Base-by-base conservation (phyloP, 92 coral and sea anemone species). In the Plumapathes pennacea region DNA sequence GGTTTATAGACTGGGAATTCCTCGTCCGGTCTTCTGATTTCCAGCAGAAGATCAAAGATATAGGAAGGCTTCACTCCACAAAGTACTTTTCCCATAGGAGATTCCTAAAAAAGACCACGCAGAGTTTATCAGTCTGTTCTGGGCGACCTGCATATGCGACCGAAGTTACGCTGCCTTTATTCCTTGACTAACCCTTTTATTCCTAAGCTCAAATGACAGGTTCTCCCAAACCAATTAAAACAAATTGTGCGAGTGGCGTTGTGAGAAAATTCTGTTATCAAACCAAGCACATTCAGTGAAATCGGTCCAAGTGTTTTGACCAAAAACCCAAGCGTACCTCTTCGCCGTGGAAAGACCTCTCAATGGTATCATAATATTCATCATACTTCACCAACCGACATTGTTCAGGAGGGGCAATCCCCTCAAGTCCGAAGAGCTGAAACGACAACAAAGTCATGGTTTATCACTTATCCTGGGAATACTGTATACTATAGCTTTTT, bases 341-440 rank as follows among this genome's bases (percentile, higher is more conserved):
- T 65, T 88, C 85, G 7, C 82, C 94, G 45, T 92, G 96, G 60
- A 55, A 92, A 10, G 98, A 92, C 50, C 82, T 76, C 67, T 92
- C 98, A 46, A 92, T 72, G 51, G 77, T 58, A 36, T 92, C 94
- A 60, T 92, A 83, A 61, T 84, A 88, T 20, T 88, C 98, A 50
- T 92, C 98, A 49, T 88, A 92, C 50, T 92, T 92, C 24, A 92
- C 96, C 26, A 92, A 76, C 20, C 98, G 85, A 49, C 98, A 92
- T 64, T 72, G 88, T 10, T 84, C 88, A 3, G 57, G 47, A 2
- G 96, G 82, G 46, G 72, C 60, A 29, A 69, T 18, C 13, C 50
- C 37, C 27, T 88, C 98, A 17, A 92, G 58, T 32, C 54, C 55
- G 60, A 92, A 84, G 6, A 89, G 66, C 98, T 92, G 46, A 3